Evolutionary conservation across 1,140 invertebrate species (phyloP), one percentile per base, ranked within the genome.

Genomic region (Tigriopus japonicus): DNA sequence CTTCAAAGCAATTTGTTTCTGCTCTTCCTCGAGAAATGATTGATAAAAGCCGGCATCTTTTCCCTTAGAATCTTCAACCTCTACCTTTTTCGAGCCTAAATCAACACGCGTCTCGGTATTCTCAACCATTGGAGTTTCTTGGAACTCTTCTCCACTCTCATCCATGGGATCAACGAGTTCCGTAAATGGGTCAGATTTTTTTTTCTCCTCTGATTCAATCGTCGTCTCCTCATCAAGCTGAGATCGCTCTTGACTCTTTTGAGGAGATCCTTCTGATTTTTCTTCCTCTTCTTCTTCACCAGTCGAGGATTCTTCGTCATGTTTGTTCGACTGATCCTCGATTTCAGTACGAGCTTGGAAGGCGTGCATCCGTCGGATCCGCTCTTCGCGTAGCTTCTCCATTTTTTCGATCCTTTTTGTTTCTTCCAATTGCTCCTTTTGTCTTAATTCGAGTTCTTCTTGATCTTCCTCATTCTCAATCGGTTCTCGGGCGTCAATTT

Each of bases 241-340:
- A n/a, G 60, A 40, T 21, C 51, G 24, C 1, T 61, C 58, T 51
- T 54, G 19, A 6, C 63, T 60, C 49, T 65, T 59, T 51, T 62
- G 53, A 14, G 24, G 62, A 17, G 58, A n/a, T n/a, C 14, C 0
- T 35, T 23, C 45, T 59, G 60, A n/a, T n/a, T n/a, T n/a, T n/a
- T n/a, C n/a, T n/a, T n/a, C n/a, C 15, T 62, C 60, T 9, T 53
- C 35, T 42, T 59, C 62, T 54, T 63, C 60, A 52, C 58, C 55
- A 13, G 28, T 42, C 2, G 24, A 54, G 21, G 24, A 54, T 28
- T 60, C 49, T 65, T 64, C 56, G 60, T 64, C 49, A 52, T 64
- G 14, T 62, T 41, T 19, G 41, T 59, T 49, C 59, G 61, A 35
- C 28, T 62, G n/a, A 28, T 55, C 49, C 58, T 56, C 15, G 42